Conservation (phyloP, 2,113 vertebrate genomes). For the Phaetusa simplex region DNA sequence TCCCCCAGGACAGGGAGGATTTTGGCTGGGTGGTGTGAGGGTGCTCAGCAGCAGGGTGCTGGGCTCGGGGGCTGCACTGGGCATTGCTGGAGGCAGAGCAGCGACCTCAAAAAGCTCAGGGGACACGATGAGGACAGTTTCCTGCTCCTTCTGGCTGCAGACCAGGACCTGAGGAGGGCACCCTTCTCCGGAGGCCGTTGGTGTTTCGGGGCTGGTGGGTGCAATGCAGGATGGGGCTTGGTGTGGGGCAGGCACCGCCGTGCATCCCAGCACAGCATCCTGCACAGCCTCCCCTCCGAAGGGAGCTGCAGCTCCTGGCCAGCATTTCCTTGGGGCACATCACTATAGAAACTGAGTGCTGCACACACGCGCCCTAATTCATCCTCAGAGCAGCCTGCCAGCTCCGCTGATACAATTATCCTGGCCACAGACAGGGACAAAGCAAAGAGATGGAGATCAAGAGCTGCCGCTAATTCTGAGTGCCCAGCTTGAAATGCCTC, state of each 20-base stretch:
- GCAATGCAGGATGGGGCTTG: accelerated
- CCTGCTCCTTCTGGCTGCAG: background rate
- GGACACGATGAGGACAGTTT: background rate
- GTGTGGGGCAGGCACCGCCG: accelerated
- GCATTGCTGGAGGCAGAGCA: background rate
- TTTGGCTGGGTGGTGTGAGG: background rate
- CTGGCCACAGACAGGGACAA: background rate
- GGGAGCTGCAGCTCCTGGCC: background rate
- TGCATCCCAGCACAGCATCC: background rate
- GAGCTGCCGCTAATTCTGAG: background rate
- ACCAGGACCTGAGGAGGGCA: background rate
- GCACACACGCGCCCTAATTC: background rate
- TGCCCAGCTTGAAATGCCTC: background rate
- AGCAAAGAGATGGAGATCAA: background rate
- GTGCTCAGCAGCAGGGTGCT: background rate
- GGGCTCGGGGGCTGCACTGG: background rate
- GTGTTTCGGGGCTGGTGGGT: background rate
- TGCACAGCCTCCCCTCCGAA: accelerated
- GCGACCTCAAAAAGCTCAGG: background rate
- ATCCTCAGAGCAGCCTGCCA: background rate
- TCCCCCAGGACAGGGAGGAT: background rate
- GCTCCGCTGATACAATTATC: background rate
- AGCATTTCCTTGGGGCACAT: background rate
- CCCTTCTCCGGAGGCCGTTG: background rate
- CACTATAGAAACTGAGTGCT: background rate